Evolutionary conservation across 2,113 vertebrate species (phyloP).

Genomic region (Hymenochirus boettgeri): DNA sequence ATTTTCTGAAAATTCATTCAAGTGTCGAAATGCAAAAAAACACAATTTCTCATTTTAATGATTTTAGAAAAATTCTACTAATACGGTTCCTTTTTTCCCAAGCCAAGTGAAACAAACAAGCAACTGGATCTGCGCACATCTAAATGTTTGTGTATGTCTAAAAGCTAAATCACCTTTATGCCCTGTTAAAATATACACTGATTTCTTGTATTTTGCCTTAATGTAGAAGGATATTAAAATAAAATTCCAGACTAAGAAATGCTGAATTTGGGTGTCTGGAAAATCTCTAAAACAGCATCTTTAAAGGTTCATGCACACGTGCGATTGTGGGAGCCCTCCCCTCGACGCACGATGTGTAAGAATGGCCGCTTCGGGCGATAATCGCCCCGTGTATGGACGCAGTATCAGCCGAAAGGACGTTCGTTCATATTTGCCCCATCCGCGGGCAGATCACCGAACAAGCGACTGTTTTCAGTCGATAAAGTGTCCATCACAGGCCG

Average conservation of each 20-base stretch:
- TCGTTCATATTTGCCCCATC: too few species aligned
- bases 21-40: conserved; percentile 6
- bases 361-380: too few species aligned
- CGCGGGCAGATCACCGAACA: too few species aligned
- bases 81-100: not conserved
- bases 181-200: not conserved
- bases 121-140: not conserved
- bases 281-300: too few species aligned
- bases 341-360: too few species aligned
- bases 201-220: not conserved
- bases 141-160: not conserved
- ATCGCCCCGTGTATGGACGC: too few species aligned
- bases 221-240: not conserved
- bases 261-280: not conserved
- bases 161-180: not conserved
- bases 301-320: too few species aligned
- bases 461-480: too few species aligned
- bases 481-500: too few species aligned
- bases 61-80: conserved; percentile 13
- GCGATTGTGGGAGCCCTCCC: too few species aligned
- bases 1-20: not conserved
- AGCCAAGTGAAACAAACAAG: not conserved
- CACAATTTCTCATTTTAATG: conserved; percentile 4
- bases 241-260: not conserved
- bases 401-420: too few species aligned